phyloP scores from a whole-genome alignment of 2,797 vertebrate species.

The Phylloscopus collybita region DNA sequence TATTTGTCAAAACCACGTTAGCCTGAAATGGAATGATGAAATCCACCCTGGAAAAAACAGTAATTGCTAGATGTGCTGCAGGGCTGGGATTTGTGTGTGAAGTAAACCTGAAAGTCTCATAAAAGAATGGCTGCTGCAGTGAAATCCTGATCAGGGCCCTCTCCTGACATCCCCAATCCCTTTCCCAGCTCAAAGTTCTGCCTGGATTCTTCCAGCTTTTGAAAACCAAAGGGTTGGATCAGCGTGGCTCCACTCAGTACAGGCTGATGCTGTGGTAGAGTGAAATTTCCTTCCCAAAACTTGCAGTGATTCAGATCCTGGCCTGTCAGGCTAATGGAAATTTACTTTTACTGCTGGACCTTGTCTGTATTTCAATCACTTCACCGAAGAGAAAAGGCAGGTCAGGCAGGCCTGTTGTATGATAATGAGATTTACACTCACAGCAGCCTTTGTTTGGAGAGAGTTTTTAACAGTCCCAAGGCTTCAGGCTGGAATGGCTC shows the following conservation, averaged over 20 bases:
- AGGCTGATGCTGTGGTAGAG: background rate
- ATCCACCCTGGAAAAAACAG: background rate
- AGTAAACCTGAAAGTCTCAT: background rate
- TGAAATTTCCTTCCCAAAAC: background rate
- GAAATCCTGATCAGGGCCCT: background rate
- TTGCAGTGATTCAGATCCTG: background rate
- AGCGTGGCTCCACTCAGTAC: background rate
- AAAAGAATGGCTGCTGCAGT: background rate
- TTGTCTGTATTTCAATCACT: conserved; percentile 14
- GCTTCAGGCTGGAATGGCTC: conserved; percentile 2
- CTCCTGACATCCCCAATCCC: background rate
- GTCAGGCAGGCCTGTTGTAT: conserved; percentile 8
- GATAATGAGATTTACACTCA: conserved; percentile 38
- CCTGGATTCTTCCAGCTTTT: background rate
- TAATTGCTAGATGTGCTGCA: background rate
- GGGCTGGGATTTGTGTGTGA: background rate
- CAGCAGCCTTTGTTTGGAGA: conserved; percentile 46
- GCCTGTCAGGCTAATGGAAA: background rate
- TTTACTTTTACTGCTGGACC: background rate
- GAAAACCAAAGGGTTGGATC: background rate
- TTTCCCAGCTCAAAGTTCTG: background rate
- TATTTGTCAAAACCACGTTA: background rate
- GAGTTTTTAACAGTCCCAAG: conserved; percentile 5
- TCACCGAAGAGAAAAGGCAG: background rate
- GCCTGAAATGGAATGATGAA: background rate